Evolutionary conservation across 2,113 vertebrate species (phyloP).

Genomic region (Porphyrio hochstetteri): DNA sequence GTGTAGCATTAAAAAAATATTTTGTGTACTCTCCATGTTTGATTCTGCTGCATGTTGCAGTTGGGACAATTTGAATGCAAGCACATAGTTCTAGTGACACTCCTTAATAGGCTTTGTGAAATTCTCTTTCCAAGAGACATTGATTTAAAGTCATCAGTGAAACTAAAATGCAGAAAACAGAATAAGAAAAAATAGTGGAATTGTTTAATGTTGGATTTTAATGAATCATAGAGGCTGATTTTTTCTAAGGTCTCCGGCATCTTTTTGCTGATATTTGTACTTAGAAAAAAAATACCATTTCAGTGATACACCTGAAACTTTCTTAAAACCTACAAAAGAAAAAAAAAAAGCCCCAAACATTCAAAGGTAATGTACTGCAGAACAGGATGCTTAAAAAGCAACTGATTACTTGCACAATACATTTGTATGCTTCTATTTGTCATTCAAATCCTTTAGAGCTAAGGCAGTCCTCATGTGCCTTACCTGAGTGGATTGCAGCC

Average conservation of each 20-base stretch:
- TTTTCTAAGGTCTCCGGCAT: neutral
- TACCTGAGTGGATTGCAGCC: neutral
- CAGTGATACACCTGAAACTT: neutral
- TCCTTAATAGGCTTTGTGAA: neutral
- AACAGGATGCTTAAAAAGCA: neutral
- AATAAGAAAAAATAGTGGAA: neutral
- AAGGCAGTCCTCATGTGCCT: neutral
- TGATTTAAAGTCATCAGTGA: neutral
- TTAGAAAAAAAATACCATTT: neutral
- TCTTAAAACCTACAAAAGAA: neutral
- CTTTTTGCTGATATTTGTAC: neutral
- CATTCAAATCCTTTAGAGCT: neutral
- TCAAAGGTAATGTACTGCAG: neutral
- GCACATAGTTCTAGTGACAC: neutral
- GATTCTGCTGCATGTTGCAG: neutral
- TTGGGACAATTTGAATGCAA: neutral
- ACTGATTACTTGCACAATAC: neutral
- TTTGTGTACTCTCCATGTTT: neutral
- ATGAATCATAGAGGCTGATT: neutral
- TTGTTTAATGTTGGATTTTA: neutral
- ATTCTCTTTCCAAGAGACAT: neutral
- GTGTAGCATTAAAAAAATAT: neutral
- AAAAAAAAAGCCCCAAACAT: neutral
- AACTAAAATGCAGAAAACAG: neutral
- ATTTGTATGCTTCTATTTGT: neutral